phyloP scores from a whole-genome alignment of 2,113 vertebrate genomes.

The Excalfactoria chinensis region DNA sequence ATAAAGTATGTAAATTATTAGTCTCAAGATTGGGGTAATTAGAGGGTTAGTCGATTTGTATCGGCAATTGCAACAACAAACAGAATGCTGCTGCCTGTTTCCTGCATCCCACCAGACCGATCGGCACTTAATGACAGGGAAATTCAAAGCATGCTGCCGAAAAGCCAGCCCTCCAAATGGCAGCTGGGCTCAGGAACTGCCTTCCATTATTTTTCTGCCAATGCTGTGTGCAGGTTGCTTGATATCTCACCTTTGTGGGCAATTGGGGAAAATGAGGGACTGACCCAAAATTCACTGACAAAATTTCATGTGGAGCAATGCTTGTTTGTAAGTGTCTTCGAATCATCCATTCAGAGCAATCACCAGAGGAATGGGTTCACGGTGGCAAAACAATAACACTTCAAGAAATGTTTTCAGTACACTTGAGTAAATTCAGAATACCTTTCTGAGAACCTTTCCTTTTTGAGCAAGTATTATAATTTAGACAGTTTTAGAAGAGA shows the following conservation, averaged over 20 bases:
- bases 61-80: conserved; percentile 32
- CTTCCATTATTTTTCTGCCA: neutral
- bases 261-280: neutral
- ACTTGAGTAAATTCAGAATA: neutral
- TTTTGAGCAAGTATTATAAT: conserved; percentile 4
- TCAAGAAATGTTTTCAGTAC: neutral
- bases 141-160: neutral
- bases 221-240: neutral
- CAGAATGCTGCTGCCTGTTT: neutral
- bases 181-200: neutral
- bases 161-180: neutral
- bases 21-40: conserved; percentile 12
- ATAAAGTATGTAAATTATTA: conserved; percentile 19
- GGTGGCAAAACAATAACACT: neutral
- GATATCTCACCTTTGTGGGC: neutral
- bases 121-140: neutral
- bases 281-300: neutral
- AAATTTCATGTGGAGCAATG: neutral
- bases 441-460: neutral
- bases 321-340: neutral
- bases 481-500: conserved; percentile 6
- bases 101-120: neutral
- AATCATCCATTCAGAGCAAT: neutral
- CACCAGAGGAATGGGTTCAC: neutral
- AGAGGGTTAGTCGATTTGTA: neutral